Percentiles rank a stretch among this genome's conserved stretches.
These are phyloP conservation scores for Betta splendens DNA, from an alignment of 2,797 vertebrate genomes.

Conservation along the genomic window DNA sequence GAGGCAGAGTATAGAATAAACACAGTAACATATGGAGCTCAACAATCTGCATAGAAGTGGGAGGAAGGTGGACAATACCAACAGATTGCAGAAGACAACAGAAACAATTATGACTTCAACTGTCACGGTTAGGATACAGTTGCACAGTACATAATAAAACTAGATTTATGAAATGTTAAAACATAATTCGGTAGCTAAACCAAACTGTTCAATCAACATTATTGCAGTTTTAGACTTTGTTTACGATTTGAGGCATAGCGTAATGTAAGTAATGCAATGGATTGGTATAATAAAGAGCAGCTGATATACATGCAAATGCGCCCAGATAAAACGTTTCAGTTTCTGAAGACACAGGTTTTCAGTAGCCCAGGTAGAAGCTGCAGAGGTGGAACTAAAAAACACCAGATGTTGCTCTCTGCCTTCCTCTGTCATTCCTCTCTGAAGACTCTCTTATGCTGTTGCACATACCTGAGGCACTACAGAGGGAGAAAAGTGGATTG, in stretches of 20 bases:
- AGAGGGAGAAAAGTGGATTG: conserved; percentile 68
- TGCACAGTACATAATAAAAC: conserved; percentile 12
- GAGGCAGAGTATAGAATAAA: conserved; percentile 20
- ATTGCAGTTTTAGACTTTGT: neutral
- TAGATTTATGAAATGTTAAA: neutral
- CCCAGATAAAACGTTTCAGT: conserved; percentile 57
- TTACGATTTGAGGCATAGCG: neutral
- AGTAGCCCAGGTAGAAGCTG: conserved; percentile 60
- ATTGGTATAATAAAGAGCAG: neutral
- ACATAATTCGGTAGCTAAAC: neutral
- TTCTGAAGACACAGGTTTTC: conserved; percentile 45
- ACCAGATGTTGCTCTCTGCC: conserved; percentile 66
- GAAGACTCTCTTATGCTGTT: conserved; percentile 61
- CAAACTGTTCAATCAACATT: neutral
- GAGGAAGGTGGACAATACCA: conserved; percentile 20
- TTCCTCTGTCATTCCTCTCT: conserved; percentile 40
- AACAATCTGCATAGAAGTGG: conserved; percentile 31
- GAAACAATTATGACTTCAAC: conserved; percentile 17
- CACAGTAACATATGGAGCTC: conserved; percentile 39
- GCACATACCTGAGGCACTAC: conserved; percentile 68
- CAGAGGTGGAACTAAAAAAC: conserved; percentile 70
- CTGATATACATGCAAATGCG: conserved; percentile 35
- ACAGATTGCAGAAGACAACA: conserved; percentile 32
- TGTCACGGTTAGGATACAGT: conserved; percentile 3
- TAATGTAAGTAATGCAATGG: neutral